Evolutionary conservation across 1,140 invertebrate species (phyloP), one percentile per base, ranked within the genome.

Genomic region (Odontomachus brunneus): DNA sequence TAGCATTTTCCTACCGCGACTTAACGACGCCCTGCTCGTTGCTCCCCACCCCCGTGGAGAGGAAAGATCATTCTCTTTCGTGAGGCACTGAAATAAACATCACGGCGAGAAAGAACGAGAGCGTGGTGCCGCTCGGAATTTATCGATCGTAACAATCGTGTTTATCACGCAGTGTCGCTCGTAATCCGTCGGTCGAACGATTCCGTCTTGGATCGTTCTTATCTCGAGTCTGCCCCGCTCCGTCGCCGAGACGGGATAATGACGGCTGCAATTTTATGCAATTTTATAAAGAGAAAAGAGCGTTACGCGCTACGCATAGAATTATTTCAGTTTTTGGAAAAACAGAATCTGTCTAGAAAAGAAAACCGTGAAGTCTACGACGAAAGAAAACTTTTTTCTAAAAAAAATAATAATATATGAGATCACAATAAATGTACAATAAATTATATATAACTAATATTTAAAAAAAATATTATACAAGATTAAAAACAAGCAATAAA

Each of bases 1-100:
- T 87, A 88, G 83, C 86, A 88, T 88, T 88, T 88, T 67, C 86
- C 71, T 88, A 69, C 72, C 9, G 82, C 71, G 86, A 75, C 71
- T 82, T 88, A 87, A 88, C 82, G 83, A 88, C 83, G 76, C 65
- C 69, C 69, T 57, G 71, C 26, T 66, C 62, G 83, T 82, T 44
- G 38, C 9, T 63, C 48, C 48, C 33, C 59, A 24, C 65, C 65
- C 49, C 49, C 66, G 33, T 29, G 72, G 3, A 11, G 38, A 44
- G 38, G 71, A 59, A 88, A n/a, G n/a, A 88, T 87, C 82, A 87
- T 74, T 84, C 53, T 48, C 72, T 38, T n/a, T 53, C 44, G 82
- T 24, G 60, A 71, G 33, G 49, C 49, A 82, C 53, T 84, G 38
- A 44, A 44, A 44, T 88, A 84, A 75, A 72, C 51, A 78, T 72